Percentiles rank a stretch among this genome's conserved stretches.
Conservation (phyloP, 1,140 invertebrate genomes). For the Trinorchestia longiramus region DNA sequence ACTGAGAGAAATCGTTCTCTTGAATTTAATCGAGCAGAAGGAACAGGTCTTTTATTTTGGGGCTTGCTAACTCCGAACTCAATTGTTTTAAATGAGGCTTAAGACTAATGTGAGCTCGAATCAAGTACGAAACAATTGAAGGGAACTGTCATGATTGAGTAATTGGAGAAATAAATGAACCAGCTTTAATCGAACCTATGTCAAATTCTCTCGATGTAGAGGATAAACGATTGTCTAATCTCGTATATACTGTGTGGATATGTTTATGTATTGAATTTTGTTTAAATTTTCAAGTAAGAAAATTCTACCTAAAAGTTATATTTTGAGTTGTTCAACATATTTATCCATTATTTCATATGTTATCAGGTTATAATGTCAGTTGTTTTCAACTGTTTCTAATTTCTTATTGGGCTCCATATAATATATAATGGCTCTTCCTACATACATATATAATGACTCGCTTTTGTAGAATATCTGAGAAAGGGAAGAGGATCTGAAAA, state of each 20-base stretch:
- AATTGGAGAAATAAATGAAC: background rate
- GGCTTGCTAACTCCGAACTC: background rate
- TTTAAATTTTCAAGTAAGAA: no score
- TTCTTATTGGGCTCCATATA: no score
- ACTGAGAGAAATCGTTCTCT: background rate
- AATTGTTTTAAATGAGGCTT: background rate
- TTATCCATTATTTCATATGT: no score
- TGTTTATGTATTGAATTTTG: no score
- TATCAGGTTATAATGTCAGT: no score
- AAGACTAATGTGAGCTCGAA: background rate
- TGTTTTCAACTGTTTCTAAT: no score
- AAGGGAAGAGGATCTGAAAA: no score
- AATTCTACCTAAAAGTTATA: no score
- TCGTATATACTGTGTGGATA: background rate
- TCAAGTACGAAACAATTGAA: constrained; percentile 13
- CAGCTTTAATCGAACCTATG: background rate
- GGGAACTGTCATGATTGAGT: background rate
- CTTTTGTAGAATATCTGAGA: no score
- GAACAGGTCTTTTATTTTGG: background rate
- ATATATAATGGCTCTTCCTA: no score
- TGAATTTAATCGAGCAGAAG: background rate
- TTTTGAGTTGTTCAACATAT: no score
- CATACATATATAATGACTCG: no score
- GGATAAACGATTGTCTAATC: background rate
- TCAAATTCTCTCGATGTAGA: background rate